Conservation (phyloP, 2,113 vertebrate species). For the Lagenorhynchus albirostris region DNA sequence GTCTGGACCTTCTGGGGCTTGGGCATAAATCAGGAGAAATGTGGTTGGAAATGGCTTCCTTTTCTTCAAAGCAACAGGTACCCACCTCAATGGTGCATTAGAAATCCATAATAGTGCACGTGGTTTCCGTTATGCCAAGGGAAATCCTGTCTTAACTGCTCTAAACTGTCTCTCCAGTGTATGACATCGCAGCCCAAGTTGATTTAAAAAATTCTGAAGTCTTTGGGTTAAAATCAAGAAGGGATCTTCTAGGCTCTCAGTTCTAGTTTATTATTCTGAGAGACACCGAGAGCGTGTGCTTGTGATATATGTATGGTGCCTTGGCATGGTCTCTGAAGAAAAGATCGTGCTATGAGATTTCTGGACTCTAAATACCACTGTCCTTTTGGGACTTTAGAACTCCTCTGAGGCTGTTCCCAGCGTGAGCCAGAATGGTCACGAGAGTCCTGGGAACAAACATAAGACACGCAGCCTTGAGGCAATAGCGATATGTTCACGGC, state of each 20-base stretch:
- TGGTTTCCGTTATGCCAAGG: constrained; percentile 78
- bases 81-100: constrained; percentile 56
- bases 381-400: constrained; percentile 40
- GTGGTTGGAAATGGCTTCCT: constrained; percentile 80
- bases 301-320: neutral
- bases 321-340: constrained; percentile 3
- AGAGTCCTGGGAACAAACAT: constrained; percentile 42
- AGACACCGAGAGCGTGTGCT: neutral
- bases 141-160: neutral
- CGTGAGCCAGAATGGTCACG: neutral
- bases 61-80: constrained; percentile 77
- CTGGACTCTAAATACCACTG: constrained; percentile 11
- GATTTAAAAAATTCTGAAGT: neutral
- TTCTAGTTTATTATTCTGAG: neutral
- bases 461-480: neutral
- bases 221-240: neutral
- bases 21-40: constrained; percentile 87
- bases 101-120: constrained; percentile 55
- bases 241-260: neutral
- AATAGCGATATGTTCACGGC: neutral
- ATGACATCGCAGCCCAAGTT: neutral
- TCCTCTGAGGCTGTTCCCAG: constrained; percentile 13
- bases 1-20: constrained; percentile 77
- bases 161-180: neutral
- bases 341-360: neutral